Base-by-base conservation (phyloP, 2,888 invertebrate species). In the Coremacera marginata region DNA sequence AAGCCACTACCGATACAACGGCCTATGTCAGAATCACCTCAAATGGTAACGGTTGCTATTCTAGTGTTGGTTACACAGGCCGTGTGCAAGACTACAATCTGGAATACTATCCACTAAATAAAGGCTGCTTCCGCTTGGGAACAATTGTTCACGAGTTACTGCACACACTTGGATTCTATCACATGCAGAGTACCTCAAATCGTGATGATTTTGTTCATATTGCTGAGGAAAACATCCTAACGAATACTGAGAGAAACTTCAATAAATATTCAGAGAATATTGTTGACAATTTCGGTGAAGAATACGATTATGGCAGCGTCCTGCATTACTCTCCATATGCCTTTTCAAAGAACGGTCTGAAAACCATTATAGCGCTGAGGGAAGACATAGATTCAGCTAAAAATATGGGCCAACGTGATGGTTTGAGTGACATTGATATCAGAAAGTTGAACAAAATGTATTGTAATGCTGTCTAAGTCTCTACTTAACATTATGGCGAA, bases 261-360 rank as follows among this genome's bases (percentile, higher is more conserved):
- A 91, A 91, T 76, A 95, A 94, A 86, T 91, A 93, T 0, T 90
- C 91, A 31, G 85, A 89, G 5, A 87, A 89, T 3, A 89, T 88
- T 19, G 91, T 93, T 0, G 90, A 92, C 70, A 92, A 92, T 60
- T 95, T 91, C 84, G 94, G 93, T 0, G 91, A 94, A 72, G 89
- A 91, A 0, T 95, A 95, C 84, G 95, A 95, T 86, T 95, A 94
- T 86, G 91, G 92, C 81, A 95, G 95, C 81, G 93, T 95, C 0
- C 93, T 95, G 94, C 95, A 95, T 84, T 95, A 95, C 86, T 92
- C 94, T 0, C 90, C 92, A 27, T 92, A 91, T 44, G 94, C 94
- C 0, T 95, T 95, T 88, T 93, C 94, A 0, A 91, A 86, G 73
- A 95, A 95, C 85, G 92, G 92, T 0, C 86, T 91, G 83, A 91